Evolutionary conservation across 2,888 invertebrate species (phyloP).

Genomic region (Crematogaster levior): DNA sequence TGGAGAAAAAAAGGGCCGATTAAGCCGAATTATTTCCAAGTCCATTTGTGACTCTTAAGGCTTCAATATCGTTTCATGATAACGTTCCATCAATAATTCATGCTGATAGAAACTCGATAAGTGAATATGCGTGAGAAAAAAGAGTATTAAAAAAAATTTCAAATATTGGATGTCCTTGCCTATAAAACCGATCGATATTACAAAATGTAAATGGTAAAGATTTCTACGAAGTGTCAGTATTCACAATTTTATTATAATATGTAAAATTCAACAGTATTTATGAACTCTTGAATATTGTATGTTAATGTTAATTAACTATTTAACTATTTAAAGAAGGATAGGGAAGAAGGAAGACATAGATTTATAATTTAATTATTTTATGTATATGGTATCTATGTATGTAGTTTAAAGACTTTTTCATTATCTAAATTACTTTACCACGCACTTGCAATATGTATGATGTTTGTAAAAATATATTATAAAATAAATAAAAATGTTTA

Average conservation of each 20-base stretch:
- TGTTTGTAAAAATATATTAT: no score
- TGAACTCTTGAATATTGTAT: neutral
- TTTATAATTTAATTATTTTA: no score
- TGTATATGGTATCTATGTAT: no score
- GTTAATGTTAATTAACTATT: neutral
- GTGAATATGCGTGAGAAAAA: conserved; percentile 6
- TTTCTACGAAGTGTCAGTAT: neutral
- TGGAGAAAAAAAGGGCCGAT: neutral
- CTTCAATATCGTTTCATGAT: neutral
- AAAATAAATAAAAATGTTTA: neutral
- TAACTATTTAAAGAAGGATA: neutral
- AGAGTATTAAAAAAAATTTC: conserved; percentile 4
- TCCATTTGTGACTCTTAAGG: neutral
- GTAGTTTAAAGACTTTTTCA: neutral
- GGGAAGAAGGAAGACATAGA: no score
- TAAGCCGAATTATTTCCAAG: neutral
- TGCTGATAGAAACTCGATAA: conserved; percentile 7
- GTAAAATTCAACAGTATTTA: neutral
- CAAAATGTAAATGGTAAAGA: neutral
- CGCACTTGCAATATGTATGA: no score
- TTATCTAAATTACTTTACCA: neutral
- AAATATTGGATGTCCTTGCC: neutral
- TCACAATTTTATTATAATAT: neutral
- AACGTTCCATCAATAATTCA: neutral
- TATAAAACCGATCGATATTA: neutral